These are phyloP conservation scores for Microcebus ravelobensis DNA, from an alignment of 2,113 vertebrate species.

Conservation along the genomic window DNA sequence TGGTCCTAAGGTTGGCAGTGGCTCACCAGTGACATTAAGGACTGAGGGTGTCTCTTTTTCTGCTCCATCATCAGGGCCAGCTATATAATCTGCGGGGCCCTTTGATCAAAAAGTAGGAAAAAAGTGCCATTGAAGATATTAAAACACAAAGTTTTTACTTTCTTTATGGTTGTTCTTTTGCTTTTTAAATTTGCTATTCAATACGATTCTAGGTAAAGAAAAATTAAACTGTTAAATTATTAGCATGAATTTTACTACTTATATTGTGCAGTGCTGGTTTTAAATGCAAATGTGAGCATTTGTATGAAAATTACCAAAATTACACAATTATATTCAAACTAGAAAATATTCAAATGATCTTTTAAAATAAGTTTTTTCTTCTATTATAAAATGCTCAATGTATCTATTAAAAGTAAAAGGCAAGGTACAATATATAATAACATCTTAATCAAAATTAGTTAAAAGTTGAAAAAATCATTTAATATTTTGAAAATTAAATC, in stretches of 20 bases:
- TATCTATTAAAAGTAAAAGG: not conserved
- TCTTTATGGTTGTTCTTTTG: not conserved
- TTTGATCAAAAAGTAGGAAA: not conserved
- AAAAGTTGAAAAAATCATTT: not conserved
- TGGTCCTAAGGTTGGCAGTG: not conserved
- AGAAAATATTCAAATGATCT: not conserved
- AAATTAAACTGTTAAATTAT: not conserved
- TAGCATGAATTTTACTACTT: not conserved
- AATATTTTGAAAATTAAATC: slow-evolving; percentile 20
- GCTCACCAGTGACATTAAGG: not conserved
- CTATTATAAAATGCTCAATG: not conserved
- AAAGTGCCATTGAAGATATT: not conserved
- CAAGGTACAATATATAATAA: not conserved
- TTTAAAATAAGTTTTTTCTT: not conserved
- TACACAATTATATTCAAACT: not conserved
- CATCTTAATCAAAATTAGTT: not conserved
- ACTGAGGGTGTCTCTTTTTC: not conserved
- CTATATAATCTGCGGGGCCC: not conserved
- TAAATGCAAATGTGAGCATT: not conserved
- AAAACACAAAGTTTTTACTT: not conserved
- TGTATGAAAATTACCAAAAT: not conserved
- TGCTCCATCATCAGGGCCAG: not conserved
- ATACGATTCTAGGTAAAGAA: not conserved
- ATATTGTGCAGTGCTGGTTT: not conserved
- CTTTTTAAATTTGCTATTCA: not conserved